A percentile compares a stretch with the other conserved stretches of the same genome.
Conservation (phyloP, 2,113 vertebrate genomes). For the Pyrgilauda ruficollis region DNA sequence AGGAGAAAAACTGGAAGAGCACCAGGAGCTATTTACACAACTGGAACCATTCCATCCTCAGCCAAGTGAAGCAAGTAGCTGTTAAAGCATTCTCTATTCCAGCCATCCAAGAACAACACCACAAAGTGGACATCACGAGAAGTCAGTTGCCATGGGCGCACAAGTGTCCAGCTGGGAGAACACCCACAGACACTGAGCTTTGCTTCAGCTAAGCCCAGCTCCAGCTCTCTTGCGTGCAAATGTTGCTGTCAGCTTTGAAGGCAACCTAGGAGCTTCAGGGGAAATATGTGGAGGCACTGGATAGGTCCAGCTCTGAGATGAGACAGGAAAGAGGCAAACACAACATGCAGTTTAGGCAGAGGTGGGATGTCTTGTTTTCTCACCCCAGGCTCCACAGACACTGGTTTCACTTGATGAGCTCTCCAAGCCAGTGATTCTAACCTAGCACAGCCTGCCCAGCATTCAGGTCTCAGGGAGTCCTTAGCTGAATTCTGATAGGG, state of each 20-base stretch:
- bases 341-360: background rate
- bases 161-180: background rate
- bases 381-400: background rate
- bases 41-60: conserved; percentile 70
- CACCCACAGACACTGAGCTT: background rate
- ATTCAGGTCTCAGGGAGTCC: background rate
- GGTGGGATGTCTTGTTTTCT: background rate
- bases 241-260: background rate
- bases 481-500: background rate
- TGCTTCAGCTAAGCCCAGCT: background rate
- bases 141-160: conserved; percentile 45
- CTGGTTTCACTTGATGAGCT: background rate
- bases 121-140: conserved; percentile 56
- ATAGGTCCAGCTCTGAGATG: background rate
- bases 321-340: background rate
- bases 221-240: background rate
- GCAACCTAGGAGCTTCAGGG: background rate
- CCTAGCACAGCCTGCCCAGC: background rate
- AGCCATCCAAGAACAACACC: conserved; percentile 64
- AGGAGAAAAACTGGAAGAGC: conserved; percentile 44
- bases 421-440: background rate
- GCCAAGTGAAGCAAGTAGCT: conserved; percentile 60
- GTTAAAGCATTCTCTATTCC: conserved; percentile 57
- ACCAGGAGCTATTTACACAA: conserved; percentile 73
- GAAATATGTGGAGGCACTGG: background rate